phyloP scores from a whole-genome alignment of 35 echinoderm and acorn worm genomes.

The Strongylocentrotus purpuratus region DNA sequence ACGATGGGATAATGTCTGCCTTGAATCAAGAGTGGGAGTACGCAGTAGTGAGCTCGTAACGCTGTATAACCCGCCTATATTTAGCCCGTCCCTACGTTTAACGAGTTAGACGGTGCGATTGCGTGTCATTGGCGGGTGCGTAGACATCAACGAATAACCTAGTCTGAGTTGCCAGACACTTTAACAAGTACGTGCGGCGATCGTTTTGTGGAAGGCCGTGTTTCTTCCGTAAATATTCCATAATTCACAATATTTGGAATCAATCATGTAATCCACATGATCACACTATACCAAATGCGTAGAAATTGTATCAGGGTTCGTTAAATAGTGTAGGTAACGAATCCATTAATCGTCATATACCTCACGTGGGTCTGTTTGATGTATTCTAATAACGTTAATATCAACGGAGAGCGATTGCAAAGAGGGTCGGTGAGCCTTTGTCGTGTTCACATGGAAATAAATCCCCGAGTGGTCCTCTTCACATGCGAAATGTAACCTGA shows the following conservation, averaged over 20 bases:
- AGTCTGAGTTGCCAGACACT: not conserved
- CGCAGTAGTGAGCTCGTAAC: conserved; percentile 37
- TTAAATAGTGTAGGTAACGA: not conserved
- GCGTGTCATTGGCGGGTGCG: conserved; percentile 36
- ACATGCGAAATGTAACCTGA: not conserved
- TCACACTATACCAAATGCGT: too few relatives aligned
- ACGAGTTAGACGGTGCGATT: conserved; percentile 45
- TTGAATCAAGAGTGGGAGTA: not conserved
- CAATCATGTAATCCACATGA: too few relatives aligned
- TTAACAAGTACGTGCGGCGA: not conserved
- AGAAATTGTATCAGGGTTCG: too few relatives aligned
- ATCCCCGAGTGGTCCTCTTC: not conserved
- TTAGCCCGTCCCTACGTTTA: conserved; percentile 43
- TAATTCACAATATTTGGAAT: too few relatives aligned
- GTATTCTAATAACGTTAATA: conserved; percentile 8
- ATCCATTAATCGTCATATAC: not conserved
- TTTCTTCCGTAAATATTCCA: too few relatives aligned
- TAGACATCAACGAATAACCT: not conserved
- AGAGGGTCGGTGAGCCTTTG: conserved; percentile 13
- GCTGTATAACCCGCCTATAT: conserved; percentile 39
- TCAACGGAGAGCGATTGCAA: not conserved
- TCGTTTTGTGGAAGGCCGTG: too few relatives aligned
- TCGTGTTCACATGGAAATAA: not conserved
- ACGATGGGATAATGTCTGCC: conserved; percentile 17
- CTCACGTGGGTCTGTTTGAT: not conserved